These are phyloP conservation scores for Teleogryllus occipitalis DNA, from an alignment of 1,140 invertebrate genomes.

Conservation along the genomic window DNA sequence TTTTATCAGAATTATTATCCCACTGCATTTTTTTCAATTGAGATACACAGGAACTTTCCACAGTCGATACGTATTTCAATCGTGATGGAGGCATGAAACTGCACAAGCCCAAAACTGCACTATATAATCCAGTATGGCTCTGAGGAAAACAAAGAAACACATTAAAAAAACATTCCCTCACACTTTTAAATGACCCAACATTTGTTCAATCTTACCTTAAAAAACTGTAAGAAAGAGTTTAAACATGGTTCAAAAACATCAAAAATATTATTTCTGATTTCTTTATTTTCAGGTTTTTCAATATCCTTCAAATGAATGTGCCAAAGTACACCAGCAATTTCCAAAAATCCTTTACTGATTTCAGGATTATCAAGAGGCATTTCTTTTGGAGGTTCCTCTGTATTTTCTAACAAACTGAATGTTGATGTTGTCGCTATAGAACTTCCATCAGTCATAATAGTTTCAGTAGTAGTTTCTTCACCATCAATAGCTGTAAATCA, in stretches of 20 bases:
- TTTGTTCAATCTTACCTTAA: background rate
- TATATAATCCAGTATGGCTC: background rate
- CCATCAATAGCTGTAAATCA: too few relatives aligned
- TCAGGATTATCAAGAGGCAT: background rate
- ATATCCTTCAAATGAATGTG: background rate
- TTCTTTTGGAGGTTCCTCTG: background rate
- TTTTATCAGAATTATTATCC: constrained; percentile 2
- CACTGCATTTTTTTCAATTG: background rate
- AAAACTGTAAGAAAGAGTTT: background rate
- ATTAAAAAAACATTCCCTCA: background rate
- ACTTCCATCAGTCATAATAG: background rate
- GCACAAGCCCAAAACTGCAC: background rate
- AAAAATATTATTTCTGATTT: background rate
- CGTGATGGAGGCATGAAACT: background rate
- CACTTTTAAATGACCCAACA: background rate
- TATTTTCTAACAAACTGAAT: background rate
- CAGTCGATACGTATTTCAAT: background rate
- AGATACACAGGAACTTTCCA: background rate
- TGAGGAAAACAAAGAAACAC: background rate
- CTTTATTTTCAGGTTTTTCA: background rate
- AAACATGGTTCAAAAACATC: background rate
- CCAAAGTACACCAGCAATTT: background rate
- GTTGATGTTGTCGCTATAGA: background rate
- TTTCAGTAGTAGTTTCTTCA: too few relatives aligned
- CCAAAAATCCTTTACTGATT: background rate